These are phyloP conservation scores for Acromyrmex heyeri DNA, from an alignment of 1,140 invertebrate species.

Conservation along the genomic window DNA sequence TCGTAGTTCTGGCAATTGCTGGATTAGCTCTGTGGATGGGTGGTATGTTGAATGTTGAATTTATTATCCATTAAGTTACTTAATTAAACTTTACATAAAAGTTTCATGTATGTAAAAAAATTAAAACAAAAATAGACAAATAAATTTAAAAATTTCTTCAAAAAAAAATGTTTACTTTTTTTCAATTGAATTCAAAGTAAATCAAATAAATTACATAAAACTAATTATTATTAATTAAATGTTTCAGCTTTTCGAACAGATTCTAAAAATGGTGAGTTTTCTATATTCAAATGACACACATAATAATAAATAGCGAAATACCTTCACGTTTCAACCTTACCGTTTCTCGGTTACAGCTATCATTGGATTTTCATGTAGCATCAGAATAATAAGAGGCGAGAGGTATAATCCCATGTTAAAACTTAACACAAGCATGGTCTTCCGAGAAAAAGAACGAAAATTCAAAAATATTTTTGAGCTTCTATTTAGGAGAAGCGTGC, in stretches of 20 bases:
- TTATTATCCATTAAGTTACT: constrained; percentile 7
- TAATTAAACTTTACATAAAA: background rate
- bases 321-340: background rate
- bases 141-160: background rate
- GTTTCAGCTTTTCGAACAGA: constrained; percentile 85
- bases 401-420: constrained; percentile 88
- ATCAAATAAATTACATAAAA: constrained; percentile 3
- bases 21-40: constrained; percentile 93
- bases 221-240: constrained; percentile 26
- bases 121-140: background rate
- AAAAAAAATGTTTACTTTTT: background rate
- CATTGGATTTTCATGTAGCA: constrained; percentile 90
- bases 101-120: background rate
- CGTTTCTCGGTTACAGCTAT: constrained; percentile 87
- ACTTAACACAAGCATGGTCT: constrained; percentile 86
- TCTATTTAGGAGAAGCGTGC: constrained; percentile 85
- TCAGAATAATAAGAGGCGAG: constrained; percentile 90
- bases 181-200: background rate
- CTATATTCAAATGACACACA: background rate
- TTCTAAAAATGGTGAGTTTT: constrained; percentile 84
- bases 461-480: constrained; percentile 88
- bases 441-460: constrained; percentile 88
- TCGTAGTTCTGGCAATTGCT: constrained; percentile 91
- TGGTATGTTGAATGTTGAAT: constrained; percentile 85
- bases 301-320: constrained; percentile 21